Evolutionary conservation across 2,888 invertebrate species (phyloP), one percentile per base, ranked within the genome.

Genomic region (Acleris literana): DNA sequence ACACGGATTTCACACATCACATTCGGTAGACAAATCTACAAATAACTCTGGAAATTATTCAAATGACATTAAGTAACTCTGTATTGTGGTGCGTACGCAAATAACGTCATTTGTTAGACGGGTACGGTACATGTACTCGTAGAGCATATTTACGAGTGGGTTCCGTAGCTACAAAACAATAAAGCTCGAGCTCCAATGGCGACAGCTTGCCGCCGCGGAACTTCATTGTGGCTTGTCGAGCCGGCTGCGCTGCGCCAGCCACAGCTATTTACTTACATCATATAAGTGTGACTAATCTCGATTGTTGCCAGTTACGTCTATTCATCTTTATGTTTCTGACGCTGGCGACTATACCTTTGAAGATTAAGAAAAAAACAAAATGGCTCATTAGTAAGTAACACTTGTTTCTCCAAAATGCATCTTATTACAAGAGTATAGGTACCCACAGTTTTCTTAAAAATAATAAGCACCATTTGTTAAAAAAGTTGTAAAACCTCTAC

Each of bases 191-290:
- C 49, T 64, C 64, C 25, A 60, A 54, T 43, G 64, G 46, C 71
- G 69, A 62, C 75, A 75, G 74, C 74, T 77, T 73, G 71, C 68
- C 51, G 64, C 51, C 72, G 69, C 61, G 55, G 70, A 79, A 75
- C 76, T 79, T 76, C 71, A 74, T 72, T 72, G 74, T 54, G 56
- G 56, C 59, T 66, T 69, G 60, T 39, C n/a, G 22, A 20, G 55
- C 39, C 25, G 54, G 49, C 49, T 49, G 59, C 17, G 60, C 29
- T 43, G 59, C 13, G 60, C 29, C 20, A 55, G 60, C 55, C 55
- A 20, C 55, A 51, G 29, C 55, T 18, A 18, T 55, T 49, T 60
- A 51, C 56, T 44, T 52, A 57, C 57, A 52, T 52, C 29, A 20
- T 17, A 39, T 18, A 52, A 46, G 22, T 16, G 5, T 20, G 52